Percentiles rank a stretch among this genome's conserved stretches.
These are phyloP conservation scores for Physeter macrocephalus DNA, from an alignment of 2,113 vertebrate species.

Conservation along the genomic window DNA sequence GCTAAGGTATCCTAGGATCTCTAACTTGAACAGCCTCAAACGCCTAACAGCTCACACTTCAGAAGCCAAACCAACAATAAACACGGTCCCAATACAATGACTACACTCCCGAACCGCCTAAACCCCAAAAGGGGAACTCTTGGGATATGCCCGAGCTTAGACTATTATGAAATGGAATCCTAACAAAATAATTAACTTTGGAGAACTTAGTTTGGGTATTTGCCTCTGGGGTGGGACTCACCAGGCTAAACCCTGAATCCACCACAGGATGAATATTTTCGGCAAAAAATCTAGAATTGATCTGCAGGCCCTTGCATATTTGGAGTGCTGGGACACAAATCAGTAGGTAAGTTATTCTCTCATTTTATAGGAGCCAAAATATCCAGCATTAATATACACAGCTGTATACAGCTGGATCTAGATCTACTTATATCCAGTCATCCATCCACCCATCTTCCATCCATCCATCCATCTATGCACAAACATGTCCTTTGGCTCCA, in stretches of 20 bases:
- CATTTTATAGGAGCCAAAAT: background rate
- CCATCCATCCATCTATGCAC: background rate
- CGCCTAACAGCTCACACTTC: background rate
- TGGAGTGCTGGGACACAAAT: background rate
- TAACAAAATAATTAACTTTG: background rate
- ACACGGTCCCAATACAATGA: background rate
- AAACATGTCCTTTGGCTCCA: background rate
- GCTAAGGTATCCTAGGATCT: background rate
- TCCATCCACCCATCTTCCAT: background rate
- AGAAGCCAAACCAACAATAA: background rate
- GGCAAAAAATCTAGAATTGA: background rate
- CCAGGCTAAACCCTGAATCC: background rate
- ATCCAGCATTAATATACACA: background rate
- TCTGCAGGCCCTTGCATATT: background rate
- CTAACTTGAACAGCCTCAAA: background rate
- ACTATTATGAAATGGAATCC: background rate
- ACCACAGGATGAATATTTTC: background rate
- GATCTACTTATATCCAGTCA: background rate
- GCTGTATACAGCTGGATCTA: background rate
- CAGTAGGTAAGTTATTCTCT: background rate
- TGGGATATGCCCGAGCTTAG: background rate
- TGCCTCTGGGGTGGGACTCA: background rate
- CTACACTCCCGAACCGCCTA: background rate
- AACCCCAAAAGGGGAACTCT: background rate
- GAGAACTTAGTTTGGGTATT: background rate